Evolutionary conservation across 2,113 vertebrate species (phyloP).

Genomic region (Eonycteris spelaea): DNA sequence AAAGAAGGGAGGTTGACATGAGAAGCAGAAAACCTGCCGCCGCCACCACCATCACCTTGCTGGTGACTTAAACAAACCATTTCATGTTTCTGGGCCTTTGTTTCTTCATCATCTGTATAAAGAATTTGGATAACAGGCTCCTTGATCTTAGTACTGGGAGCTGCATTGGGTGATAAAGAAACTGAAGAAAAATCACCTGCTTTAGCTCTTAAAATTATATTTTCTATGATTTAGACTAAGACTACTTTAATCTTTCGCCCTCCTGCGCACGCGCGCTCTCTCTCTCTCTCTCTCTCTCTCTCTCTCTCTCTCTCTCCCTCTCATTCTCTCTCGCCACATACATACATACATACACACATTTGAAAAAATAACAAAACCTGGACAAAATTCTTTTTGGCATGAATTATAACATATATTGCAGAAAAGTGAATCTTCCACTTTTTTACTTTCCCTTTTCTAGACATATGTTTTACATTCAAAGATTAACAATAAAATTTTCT

Average conservation of each 20-base stretch:
- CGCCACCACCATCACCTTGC: background rate
- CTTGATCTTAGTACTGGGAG: background rate
- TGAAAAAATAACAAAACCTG: background rate
- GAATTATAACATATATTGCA: background rate
- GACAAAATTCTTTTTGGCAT: background rate
- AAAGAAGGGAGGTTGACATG: background rate
- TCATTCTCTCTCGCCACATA: background rate
- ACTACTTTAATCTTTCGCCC: background rate
- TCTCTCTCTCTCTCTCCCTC: background rate
- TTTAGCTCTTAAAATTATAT: background rate
- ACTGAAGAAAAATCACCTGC: background rate
- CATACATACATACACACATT: background rate
- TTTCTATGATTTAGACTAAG: background rate
- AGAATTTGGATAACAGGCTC: background rate
- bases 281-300: background rate
- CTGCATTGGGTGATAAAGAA: background rate
- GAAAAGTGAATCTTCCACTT: background rate
- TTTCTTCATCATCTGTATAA: background rate
- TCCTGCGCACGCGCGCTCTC: background rate
- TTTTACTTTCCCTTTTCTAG: slow-evolving; percentile 1
- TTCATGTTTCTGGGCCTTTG: background rate
- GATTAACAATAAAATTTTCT: background rate
- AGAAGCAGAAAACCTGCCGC: background rate
- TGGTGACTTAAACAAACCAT: background rate
- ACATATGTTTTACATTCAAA: background rate